Evolutionary conservation across 30 jellyfish, hydroid and myxozoan genomes (phyloP).

Genomic region (Hydractinia echinata): DNA sequence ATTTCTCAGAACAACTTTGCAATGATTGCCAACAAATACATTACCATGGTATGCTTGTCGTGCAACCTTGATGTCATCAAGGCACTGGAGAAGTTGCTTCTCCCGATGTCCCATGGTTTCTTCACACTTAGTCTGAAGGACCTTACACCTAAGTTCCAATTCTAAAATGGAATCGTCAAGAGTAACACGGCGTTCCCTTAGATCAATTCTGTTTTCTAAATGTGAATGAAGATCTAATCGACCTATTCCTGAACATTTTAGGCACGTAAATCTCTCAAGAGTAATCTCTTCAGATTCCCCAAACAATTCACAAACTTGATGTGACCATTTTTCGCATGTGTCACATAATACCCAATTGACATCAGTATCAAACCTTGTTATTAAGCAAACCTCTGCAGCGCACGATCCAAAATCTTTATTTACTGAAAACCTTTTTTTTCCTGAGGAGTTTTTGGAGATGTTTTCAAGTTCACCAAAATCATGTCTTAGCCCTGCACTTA

Average conservation of each 20-base stretch:
- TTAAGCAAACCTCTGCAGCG: too few species aligned
- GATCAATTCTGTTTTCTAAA: neutral
- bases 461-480: neutral
- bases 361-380: neutral
- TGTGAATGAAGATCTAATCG: neutral
- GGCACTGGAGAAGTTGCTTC: slow-evolving; percentile 4
- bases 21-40: slow-evolving; percentile 52
- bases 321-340: neutral
- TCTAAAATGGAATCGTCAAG: neutral
- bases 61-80: neutral
- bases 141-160: neutral
- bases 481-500: neutral
- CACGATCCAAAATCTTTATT: neutral
- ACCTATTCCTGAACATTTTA: neutral
- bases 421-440: neutral
- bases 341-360: neutral
- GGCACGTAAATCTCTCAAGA: neutral
- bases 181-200: neutral
- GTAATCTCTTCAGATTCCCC: neutral
- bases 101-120: slow-evolving; percentile 16
- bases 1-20: slow-evolving; percentile 36
- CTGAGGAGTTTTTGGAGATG: neutral
- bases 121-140: slow-evolving; percentile 1
- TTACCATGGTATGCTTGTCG: slow-evolving; percentile 56
- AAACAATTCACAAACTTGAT: neutral